These are phyloP conservation scores for Hyperoplus immaculatus DNA, from an alignment of 2,797 vertebrate species.

Conservation along the genomic window DNA sequence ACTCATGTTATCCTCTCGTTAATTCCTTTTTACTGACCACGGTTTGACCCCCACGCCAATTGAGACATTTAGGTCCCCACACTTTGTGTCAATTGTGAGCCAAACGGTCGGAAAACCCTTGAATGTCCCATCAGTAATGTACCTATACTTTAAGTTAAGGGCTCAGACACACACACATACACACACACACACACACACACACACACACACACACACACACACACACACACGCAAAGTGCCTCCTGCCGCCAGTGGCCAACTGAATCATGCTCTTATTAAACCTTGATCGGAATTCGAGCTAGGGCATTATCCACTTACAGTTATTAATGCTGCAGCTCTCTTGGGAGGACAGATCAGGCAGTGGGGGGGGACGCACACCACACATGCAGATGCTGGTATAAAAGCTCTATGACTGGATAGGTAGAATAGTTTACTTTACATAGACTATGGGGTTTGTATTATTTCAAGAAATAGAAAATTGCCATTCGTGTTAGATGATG, in stretches of 20 bases:
- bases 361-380: constrained; percentile 32
- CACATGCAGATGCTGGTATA: constrained; percentile 65
- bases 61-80: constrained; percentile 19
- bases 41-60: constrained; percentile 23
- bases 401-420: constrained; percentile 41
- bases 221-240: constrained; percentile 51
- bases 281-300: constrained; percentile 85
- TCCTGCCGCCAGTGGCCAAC: constrained; percentile 73
- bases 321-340: constrained; percentile 89
- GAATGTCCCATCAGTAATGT: constrained; percentile 47
- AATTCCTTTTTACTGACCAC: constrained; percentile 51
- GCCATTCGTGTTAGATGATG: constrained; percentile 18
- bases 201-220: constrained; percentile 20
- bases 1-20: constrained; percentile 36
- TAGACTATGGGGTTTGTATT: constrained; percentile 34
- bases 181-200: constrained; percentile 3
- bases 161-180: neutral
- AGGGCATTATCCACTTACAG: constrained; percentile 88
- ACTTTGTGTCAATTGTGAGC: constrained; percentile 39
- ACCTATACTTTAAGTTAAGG: constrained; percentile 48
- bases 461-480: constrained; percentile 20
- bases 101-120: constrained; percentile 54
- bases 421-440: constrained; percentile 49
- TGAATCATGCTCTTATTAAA: constrained; percentile 85
- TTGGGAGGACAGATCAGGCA: constrained; percentile 70